Conservation (phyloP, 2,888 invertebrate species). For the Drosophila hamatofila region DNA sequence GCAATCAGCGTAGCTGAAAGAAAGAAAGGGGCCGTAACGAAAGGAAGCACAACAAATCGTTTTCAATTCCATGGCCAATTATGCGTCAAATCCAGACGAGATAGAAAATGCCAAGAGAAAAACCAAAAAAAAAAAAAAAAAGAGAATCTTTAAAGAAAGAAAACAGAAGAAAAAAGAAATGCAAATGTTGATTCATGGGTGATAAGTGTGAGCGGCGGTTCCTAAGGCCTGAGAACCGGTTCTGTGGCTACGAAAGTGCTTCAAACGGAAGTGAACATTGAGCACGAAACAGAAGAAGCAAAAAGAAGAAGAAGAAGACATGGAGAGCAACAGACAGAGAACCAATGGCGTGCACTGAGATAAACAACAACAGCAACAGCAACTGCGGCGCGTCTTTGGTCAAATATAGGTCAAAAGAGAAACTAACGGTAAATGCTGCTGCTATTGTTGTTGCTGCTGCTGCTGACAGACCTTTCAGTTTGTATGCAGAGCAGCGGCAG, state of each 20-base stretch:
- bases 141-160: constrained; percentile 14
- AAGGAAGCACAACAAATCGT: constrained; percentile 48
- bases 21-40: constrained; percentile 66
- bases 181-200: constrained; percentile 40
- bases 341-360: constrained; percentile 54
- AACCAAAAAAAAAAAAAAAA: background rate
- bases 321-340: constrained; percentile 36
- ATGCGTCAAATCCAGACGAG: constrained; percentile 28
- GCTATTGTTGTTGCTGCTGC: constrained; percentile 28
- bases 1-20: constrained; percentile 39
- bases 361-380: constrained; percentile 15
- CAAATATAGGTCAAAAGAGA: constrained; percentile 85
- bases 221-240: constrained; percentile 70
- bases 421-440: constrained; percentile 80
- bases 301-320: constrained; percentile 3
- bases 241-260: constrained; percentile 69
- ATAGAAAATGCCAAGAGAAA: constrained; percentile 10
- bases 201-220: constrained; percentile 53
- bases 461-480: constrained; percentile 45
- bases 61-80: constrained; percentile 51
- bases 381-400: constrained; percentile 41
- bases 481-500: constrained; percentile 47
- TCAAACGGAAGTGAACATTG: constrained; percentile 66
- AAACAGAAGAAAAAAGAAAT: constrained; percentile 30
- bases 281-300: constrained; percentile 17